phyloP scores from a whole-genome alignment of 2,113 vertebrate species.

The Elachura formosa region DNA sequence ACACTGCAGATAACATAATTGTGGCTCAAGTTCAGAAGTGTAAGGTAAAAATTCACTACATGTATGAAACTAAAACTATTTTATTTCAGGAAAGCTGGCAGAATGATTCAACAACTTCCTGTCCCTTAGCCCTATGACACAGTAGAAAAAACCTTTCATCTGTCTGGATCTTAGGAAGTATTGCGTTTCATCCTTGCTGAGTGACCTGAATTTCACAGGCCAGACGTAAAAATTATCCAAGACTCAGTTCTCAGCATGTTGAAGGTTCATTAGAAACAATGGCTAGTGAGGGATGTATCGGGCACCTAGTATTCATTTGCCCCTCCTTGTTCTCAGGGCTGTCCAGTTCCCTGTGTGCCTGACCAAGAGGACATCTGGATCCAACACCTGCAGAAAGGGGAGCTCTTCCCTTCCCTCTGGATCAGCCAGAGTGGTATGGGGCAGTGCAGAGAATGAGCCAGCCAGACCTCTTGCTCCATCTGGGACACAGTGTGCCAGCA shows the following conservation, averaged over 20 bases:
- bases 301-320: background rate
- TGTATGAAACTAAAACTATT: constrained; percentile 33
- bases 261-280: background rate
- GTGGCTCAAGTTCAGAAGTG: constrained; percentile 44
- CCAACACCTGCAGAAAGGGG: background rate
- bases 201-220: constrained; percentile 30
- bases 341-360: rapidly evolving
- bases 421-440: background rate
- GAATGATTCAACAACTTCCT: constrained; percentile 39
- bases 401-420: background rate
- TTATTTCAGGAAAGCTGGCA: constrained; percentile 48
- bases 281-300: background rate
- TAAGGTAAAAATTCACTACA: constrained; percentile 39
- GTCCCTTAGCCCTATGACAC: constrained; percentile 47
- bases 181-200: constrained; percentile 48
- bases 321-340: background rate
- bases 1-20: constrained; percentile 27
- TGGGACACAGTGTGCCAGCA: rapidly evolving
- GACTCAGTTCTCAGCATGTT: background rate
- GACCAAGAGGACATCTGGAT: background rate
- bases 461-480: background rate
- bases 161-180: constrained; percentile 43
- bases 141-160: constrained; percentile 53
- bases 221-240: constrained; percentile 42
- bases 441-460: background rate